Evolutionary conservation across 2,797 vertebrate species (phyloP), one percentile per base, ranked within the genome.

Genomic region (Aulostomus chinensis): DNA sequence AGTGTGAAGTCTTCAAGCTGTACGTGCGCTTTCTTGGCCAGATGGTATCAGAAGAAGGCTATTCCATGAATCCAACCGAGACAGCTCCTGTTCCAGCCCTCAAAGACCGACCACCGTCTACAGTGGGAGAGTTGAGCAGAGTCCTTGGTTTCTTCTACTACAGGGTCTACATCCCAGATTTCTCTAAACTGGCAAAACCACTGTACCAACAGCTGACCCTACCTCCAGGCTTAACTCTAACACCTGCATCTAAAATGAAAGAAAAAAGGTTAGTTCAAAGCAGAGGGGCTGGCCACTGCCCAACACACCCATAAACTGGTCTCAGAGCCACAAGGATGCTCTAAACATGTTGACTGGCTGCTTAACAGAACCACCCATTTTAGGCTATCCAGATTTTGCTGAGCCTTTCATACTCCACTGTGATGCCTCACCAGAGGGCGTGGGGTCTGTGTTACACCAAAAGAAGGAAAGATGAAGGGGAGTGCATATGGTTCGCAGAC

Each of bases 61-160:
- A 62, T 29, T 15, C 17, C 0, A 51, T 59, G 57, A 33, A 59
- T 17, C 46, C 47, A 13, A 30, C 28, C 37, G 52, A 62, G 15
- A 13, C 41, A 2, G 36, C 26, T 8, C 32, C 42, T 9, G 35
- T 58, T 2, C 26, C 39, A 21, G 47, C 39, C 3, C 39, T 69
- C 11, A 46, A 34, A 7, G 21, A 45, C 4, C 2, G 9, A 24
- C 24, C 28, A 30, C 32, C 33, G 9, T n/a, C 26, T 5, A 67
- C 37, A 1, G 29, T 56, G 2, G 31, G 39, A 1, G 52, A 69
- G 11, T 9, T 62, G 29, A 46, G 41, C 18, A 39, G 31, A 34
- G 30, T 52, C 5, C 2, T 62, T 10, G 46, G 39, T 2, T 62
- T 68, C 11, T 22, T 38, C 5, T 68, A 69, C n/a, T 58, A 58